Conservation (phyloP, 2,797 vertebrate genomes). For the Amniataba percoides region DNA sequence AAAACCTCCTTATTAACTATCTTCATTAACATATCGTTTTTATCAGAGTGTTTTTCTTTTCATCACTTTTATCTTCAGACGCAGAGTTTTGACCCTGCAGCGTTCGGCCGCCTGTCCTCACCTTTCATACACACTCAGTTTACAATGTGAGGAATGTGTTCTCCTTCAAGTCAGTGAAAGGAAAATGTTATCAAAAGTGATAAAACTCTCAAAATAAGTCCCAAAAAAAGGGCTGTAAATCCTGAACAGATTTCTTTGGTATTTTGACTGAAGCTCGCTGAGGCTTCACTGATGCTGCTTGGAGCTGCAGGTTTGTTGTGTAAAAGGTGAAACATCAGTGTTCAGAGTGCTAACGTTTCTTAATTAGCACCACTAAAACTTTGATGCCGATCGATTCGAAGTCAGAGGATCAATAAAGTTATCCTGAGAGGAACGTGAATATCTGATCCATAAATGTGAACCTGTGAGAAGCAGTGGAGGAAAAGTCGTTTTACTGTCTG, state of each 20-base stretch:
- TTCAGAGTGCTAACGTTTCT: background rate
- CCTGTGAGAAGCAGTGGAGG: too few relatives aligned
- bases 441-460: background rate
- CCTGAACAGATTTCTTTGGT: background rate
- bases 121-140: background rate
- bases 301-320: background rate
- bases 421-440: background rate
- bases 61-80: background rate
- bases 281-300: too few relatives aligned
- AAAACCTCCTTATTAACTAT: background rate
- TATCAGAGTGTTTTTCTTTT: background rate
- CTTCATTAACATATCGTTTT: too few relatives aligned
- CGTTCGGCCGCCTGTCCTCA: too few relatives aligned
- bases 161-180: background rate
- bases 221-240: background rate
- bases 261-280: background rate
- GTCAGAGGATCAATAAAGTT: too few relatives aligned
- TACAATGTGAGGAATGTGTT: background rate
- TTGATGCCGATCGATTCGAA: too few relatives aligned
- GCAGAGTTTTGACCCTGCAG: background rate
- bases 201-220: background rate
- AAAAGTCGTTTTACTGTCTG: background rate
- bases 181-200: conserved; percentile 9
- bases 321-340: background rate
- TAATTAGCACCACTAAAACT: background rate